These are phyloP conservation scores for Leucopsar rothschildi DNA, from an alignment of 2,113 vertebrate species.

Conservation along the genomic window DNA sequence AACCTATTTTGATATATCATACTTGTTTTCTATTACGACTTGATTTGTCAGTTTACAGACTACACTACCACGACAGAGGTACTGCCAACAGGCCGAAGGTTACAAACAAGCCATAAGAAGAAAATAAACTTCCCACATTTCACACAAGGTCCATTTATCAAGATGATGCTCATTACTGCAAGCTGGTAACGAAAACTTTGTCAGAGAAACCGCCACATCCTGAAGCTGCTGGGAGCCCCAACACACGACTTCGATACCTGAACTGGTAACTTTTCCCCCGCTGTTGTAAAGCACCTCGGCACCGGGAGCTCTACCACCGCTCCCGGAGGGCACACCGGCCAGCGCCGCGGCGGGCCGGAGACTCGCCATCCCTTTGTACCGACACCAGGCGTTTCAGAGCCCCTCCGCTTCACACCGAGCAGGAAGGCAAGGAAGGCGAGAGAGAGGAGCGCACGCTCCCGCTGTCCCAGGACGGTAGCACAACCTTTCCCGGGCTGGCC, in stretches of 20 bases:
- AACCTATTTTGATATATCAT: neutral
- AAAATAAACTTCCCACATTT: neutral
- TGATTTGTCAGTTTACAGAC: neutral
- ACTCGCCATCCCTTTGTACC: neutral
- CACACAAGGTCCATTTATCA: neutral
- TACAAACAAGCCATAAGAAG: accelerated
- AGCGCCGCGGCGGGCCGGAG: neutral
- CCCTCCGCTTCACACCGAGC: neutral
- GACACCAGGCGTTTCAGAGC: neutral
- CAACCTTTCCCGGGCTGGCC: neutral
- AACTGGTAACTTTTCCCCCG: neutral
- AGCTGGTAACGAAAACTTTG: neutral
- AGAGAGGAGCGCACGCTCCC: neutral
- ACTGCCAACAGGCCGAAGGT: neutral
- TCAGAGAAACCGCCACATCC: neutral
- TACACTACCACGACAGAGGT: neutral
- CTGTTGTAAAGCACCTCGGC: neutral
- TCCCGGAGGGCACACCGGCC: neutral
- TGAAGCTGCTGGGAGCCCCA: neutral
- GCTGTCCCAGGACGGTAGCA: neutral
- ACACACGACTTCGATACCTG: neutral
- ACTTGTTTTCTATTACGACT: neutral
- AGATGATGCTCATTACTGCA: neutral
- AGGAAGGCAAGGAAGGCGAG: neutral
- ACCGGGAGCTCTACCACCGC: neutral